These are phyloP conservation scores for Saimiri boliviensis DNA, from an alignment of 2,113 vertebrate species.

Conservation along the genomic window DNA sequence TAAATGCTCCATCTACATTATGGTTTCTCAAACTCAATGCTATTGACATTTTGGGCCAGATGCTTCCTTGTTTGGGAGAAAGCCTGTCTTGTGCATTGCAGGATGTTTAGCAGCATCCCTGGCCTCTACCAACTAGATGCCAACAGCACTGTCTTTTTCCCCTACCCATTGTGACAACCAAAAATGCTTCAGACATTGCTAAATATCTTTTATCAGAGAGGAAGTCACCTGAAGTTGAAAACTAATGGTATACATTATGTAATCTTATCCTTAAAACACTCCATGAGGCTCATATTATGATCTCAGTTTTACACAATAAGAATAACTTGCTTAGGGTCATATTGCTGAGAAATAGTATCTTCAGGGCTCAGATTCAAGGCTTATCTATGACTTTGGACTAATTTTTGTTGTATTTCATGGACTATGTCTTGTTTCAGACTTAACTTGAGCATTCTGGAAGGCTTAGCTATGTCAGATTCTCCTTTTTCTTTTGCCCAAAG, in stretches of 20 bases:
- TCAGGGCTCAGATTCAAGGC: not conserved
- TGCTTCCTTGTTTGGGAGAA: not conserved
- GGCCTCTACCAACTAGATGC: not conserved
- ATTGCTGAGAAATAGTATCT: not conserved
- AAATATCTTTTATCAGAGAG: not conserved
- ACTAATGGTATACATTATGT: not conserved
- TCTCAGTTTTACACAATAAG: not conserved
- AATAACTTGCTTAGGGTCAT: not conserved
- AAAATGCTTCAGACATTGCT: not conserved
- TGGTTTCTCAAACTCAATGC: not conserved
- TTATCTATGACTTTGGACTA: not conserved
- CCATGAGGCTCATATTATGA: not conserved
- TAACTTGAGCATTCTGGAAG: not conserved
- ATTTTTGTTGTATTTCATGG: not conserved
- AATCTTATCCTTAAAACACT: not conserved
- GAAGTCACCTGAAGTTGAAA: not conserved
- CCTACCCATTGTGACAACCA: not conserved
- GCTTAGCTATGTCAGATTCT: not conserved
- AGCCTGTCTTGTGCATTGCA: not conserved
- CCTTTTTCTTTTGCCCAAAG: not conserved
- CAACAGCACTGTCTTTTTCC: rapidly evolving
- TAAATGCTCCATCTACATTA: not conserved
- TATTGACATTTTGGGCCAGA: not conserved
- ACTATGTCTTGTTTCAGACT: not conserved
- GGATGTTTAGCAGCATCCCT: not conserved